Conservation (phyloP, 2,888 invertebrate species). For the Lampropteryx suffumata region DNA sequence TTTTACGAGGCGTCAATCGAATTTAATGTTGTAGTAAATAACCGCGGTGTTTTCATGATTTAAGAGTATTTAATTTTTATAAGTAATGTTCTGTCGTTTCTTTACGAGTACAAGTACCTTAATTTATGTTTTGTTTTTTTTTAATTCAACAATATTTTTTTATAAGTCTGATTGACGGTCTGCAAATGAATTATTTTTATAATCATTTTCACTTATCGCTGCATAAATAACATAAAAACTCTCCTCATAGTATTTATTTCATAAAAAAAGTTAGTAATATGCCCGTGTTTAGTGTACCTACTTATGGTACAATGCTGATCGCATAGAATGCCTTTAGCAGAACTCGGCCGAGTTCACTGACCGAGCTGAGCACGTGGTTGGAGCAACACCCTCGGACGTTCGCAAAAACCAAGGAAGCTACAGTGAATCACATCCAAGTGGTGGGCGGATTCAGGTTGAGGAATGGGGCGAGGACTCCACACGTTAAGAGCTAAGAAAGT, state of each 20-base stretch:
- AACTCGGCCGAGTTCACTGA: slow-evolving; percentile 63
- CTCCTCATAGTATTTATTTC: neutral
- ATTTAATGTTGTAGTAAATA: slow-evolving; percentile 18
- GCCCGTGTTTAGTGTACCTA: slow-evolving; percentile 36
- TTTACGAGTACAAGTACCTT: too few relatives aligned
- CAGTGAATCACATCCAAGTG: slow-evolving; percentile 53
- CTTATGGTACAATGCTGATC: slow-evolving; percentile 45
- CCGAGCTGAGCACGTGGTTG: slow-evolving; percentile 64
- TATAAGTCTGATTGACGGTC: too few relatives aligned
- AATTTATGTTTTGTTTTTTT: too few relatives aligned
- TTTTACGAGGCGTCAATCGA: slow-evolving; percentile 26
- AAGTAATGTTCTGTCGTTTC: too few relatives aligned
- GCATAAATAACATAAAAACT: too few relatives aligned
- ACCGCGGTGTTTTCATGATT: slow-evolving; percentile 3
- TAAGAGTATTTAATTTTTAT: too few relatives aligned
- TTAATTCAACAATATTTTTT: too few relatives aligned
- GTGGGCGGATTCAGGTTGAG: slow-evolving; percentile 19
- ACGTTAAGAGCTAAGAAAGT: too few relatives aligned
- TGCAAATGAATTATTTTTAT: too few relatives aligned
- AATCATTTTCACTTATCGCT: too few relatives aligned
- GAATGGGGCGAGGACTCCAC: neutral
- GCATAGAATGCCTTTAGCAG: slow-evolving; percentile 69
- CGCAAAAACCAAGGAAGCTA: slow-evolving; percentile 66
- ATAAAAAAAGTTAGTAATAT: slow-evolving; percentile 46
- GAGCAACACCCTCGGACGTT: slow-evolving; percentile 62